These are phyloP conservation scores for Helicoverpa assulta DNA, from an alignment of 2,888 invertebrate species.

Conservation along the genomic window DNA sequence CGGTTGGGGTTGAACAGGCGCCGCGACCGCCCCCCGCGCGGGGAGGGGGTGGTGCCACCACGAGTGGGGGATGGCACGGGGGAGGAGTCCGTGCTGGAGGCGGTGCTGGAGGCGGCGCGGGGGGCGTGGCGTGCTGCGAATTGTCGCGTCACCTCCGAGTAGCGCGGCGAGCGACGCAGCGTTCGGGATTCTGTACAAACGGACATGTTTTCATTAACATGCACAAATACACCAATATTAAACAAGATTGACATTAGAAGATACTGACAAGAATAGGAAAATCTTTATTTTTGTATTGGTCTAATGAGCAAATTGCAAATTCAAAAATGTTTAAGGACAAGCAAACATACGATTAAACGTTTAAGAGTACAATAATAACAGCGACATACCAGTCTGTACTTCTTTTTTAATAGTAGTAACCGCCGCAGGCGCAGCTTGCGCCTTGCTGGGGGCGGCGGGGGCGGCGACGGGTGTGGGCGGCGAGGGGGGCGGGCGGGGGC, in stretches of 20 bases:
- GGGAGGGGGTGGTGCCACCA: background rate
- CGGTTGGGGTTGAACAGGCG: constrained; percentile 34
- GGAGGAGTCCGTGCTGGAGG: background rate
- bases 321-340: no score
- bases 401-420: background rate
- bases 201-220: no score
- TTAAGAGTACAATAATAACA: no score
- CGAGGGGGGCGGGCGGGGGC: constrained; percentile 52
- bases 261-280: no score
- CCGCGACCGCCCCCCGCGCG: constrained; percentile 6
- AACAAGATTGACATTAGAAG: no score
- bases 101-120: background rate
- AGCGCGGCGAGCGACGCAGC: constrained; percentile 43
- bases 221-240: no score
- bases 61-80: background rate
- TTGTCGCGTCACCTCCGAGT: constrained; percentile 64
- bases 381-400: background rate
- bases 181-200: no score
- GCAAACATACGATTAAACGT: no score
- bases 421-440: background rate
- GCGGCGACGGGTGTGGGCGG: constrained; percentile 64
- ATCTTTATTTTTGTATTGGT: no score
- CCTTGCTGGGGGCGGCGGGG: constrained; percentile 55
- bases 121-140: constrained; percentile 55
- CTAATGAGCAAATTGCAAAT: no score